Conservation (phyloP, 1,140 invertebrate genomes). For the Rhopalosiphum maidis region DNA sequence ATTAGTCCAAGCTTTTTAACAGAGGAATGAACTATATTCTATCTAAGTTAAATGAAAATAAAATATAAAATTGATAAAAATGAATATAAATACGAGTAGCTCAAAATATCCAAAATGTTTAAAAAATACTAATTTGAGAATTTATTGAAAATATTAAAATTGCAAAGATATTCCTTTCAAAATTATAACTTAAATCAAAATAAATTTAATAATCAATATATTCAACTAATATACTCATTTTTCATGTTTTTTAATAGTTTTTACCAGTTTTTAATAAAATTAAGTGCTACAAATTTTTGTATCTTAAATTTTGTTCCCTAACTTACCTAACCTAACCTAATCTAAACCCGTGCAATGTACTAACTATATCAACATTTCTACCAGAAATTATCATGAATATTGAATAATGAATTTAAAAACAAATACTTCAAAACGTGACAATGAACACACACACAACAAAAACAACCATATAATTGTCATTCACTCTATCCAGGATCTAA, state of each 20-base stretch:
- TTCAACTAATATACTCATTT: background rate
- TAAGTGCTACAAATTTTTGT: background rate
- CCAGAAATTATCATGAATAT: background rate
- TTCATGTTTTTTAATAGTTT: background rate
- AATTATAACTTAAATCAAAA: background rate
- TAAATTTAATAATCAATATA: background rate
- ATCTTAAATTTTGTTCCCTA: background rate
- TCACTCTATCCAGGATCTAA: background rate
- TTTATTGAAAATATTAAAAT: no score
- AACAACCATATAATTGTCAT: background rate
- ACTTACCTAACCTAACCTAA: background rate
- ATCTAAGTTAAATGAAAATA: background rate
- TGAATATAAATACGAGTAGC: background rate
- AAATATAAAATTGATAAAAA: background rate
- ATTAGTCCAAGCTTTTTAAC: background rate
- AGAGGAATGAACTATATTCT: background rate
- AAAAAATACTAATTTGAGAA: background rate
- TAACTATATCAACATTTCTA: background rate
- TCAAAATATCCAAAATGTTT: no score
- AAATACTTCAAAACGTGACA: background rate
- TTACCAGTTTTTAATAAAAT: background rate
- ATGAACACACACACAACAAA: background rate
- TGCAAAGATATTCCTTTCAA: background rate
- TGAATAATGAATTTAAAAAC: background rate
- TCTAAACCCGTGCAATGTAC: background rate